phyloP scores from a whole-genome alignment of 2,113 vertebrate species.

The Ranitomeya imitator region DNA sequence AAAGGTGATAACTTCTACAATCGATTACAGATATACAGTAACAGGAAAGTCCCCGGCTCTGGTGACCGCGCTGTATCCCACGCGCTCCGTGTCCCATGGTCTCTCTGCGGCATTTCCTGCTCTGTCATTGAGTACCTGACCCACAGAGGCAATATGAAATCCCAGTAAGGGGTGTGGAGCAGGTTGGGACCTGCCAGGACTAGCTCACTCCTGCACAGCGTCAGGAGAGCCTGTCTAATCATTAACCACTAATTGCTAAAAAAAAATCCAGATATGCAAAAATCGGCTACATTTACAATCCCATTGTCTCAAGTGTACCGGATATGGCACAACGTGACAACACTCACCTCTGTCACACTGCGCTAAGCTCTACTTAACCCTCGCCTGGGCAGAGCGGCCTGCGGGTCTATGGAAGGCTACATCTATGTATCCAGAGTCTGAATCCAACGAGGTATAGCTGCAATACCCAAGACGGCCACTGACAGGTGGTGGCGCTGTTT shows the following conservation, averaged over 20 bases:
- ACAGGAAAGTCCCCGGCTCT: not conserved
- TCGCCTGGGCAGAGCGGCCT: not conserved
- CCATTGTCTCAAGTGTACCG: conserved; percentile 9
- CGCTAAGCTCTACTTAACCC: conserved; percentile 15
- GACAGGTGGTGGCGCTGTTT: not conserved
- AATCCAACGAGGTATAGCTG: too few species aligned
- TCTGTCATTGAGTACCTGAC: conserved; percentile 18
- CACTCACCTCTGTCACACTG: conserved; percentile 1
- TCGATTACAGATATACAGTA: not conserved
- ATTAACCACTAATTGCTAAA: conserved; percentile 56
- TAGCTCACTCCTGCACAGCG: conserved; percentile 21
- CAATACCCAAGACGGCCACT: too few species aligned
- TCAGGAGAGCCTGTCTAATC: conserved; percentile 38
- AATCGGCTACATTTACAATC: conserved; percentile 8
- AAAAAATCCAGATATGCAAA: conserved; percentile 44
- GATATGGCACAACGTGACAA: conserved; percentile 27
- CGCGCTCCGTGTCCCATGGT: not conserved
- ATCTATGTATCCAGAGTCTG: too few species aligned
- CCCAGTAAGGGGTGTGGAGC: not conserved
- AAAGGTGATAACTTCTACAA: not conserved
- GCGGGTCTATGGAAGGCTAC: too few species aligned
- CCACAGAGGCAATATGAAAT: conserved; percentile 3
- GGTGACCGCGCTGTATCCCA: not conserved
- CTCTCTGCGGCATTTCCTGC: conserved; percentile 1
- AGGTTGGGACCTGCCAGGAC: conserved; percentile 34